Evolutionary conservation across 1,140 invertebrate species (phyloP), one percentile per base, ranked within the genome.

Genomic region (Listronotus oregonensis): DNA sequence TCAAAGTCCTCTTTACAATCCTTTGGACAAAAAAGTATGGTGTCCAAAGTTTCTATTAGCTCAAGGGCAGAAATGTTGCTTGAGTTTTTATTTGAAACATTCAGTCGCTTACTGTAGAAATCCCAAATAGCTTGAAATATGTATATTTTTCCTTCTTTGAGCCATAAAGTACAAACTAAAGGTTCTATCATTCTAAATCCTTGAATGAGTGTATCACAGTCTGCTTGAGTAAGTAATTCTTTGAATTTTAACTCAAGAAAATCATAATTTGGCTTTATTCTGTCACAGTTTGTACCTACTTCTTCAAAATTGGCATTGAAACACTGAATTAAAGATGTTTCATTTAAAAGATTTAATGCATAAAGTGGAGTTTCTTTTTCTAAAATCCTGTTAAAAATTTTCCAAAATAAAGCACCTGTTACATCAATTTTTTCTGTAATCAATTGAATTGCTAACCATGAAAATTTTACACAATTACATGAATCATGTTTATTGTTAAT

Each of bases 61-160:
- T 72, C 64, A 14, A 51, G 40, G 12, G 68, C 56, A 37, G 54
- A 34, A 31, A 44, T 44, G 18, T 17, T 59, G 18, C 32, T 37
- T 47, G 58, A 64, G 43, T 54, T 61, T 44, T 69, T 70, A 5
- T 62, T 63, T 32, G 71, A 67, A 1, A 68, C 40, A 49, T 77
- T 75, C 9, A 77, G 43, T 56, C 70, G 61, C 58, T 77, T 77
- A 58, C 74, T 72, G 58, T 73, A 77, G 34, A 72, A 69, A 15
- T 77, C 75, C 73, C 75, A 77, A 39, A 73, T 50, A 6, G 68
- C 64, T 64, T 72, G 70, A 43, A 69, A 72, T 31, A 73, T 64
- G 42, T 75, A 69, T 17, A 73, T 68, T 70, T 64, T 73, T 11
- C 57, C 57, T 39, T 69, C 57, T 51, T 73, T 70, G 8, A 70